A percentile compares a stretch with the other conserved stretches of the same genome.
Conservation (phyloP, 2,888 invertebrate genomes). For the Oxystoma pomonae region DNA sequence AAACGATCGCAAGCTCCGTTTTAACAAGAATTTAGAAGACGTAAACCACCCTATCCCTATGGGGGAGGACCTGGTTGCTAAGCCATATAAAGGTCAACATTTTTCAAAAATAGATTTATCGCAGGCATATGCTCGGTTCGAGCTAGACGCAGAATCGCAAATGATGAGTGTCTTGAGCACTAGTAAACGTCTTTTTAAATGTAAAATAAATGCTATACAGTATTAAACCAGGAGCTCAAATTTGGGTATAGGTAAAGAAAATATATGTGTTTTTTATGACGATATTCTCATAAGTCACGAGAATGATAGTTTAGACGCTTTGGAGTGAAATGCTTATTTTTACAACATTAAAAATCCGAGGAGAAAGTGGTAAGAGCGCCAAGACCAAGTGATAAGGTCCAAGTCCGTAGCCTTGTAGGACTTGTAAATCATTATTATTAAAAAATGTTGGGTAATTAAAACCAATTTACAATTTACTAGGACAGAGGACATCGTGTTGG, state of each 20-base stretch:
- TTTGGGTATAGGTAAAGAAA: background rate
- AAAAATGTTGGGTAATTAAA: conserved; percentile 15
- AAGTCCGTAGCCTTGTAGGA: conserved; percentile 18
- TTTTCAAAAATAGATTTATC: conserved; percentile 29
- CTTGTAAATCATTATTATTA: conserved; percentile 21
- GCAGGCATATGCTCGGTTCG: conserved; percentile 38
- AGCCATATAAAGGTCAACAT: conserved; percentile 22
- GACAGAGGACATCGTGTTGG: background rate
- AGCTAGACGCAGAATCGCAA: conserved; percentile 32
- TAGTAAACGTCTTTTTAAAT: conserved; percentile 35
- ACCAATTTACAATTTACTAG: background rate
- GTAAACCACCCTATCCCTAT: conserved; percentile 28
- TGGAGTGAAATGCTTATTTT: conserved; percentile 39
- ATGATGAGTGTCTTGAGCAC: conserved; percentile 34
- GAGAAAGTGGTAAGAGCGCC: conserved; percentile 21
- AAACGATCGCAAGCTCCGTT: no score
- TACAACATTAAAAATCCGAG: conserved; percentile 7
- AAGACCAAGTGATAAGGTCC: conserved; percentile 12
- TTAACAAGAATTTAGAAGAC: conserved; percentile 27
- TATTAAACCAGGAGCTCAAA: background rate
- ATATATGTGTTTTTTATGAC: conserved; percentile 26
- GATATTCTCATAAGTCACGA: conserved; percentile 35
- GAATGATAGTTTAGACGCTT: conserved; percentile 21
- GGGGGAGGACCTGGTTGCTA: conserved; percentile 29
- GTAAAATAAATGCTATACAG: background rate